These are phyloP conservation scores for Pyrrhosoma nymphula DNA, from an alignment of 2,888 invertebrate species.

Conservation along the genomic window DNA sequence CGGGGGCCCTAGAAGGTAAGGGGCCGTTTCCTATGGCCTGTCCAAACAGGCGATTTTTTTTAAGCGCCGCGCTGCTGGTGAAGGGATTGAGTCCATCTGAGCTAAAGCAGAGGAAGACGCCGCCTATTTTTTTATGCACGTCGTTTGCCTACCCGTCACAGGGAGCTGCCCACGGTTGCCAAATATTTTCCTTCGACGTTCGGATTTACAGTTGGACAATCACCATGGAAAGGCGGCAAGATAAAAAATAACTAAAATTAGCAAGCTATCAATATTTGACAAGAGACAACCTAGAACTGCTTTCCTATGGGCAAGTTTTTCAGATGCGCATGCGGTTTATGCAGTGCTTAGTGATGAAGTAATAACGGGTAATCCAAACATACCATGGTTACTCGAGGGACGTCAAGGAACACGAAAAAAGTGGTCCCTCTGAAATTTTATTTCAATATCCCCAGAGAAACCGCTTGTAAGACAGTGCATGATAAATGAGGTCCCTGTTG, in stretches of 20 bases:
- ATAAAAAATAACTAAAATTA: not conserved
- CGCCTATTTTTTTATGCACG: not conserved
- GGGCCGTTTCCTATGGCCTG: too few relatives aligned
- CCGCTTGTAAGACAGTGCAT: not conserved
- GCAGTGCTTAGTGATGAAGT: not conserved
- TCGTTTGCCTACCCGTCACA: not conserved
- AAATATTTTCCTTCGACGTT: not conserved
- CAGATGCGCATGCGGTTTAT: not conserved
- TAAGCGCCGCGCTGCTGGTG: not conserved
- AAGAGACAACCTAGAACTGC: not conserved
- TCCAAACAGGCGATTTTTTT: too few relatives aligned
- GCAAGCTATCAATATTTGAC: not conserved
- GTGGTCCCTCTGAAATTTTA: not conserved
- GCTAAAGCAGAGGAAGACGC: not conserved
- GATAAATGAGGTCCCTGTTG: not conserved
- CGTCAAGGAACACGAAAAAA: not conserved
- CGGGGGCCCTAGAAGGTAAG: too few relatives aligned
- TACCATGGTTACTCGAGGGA: not conserved
- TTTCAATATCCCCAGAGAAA: not conserved
- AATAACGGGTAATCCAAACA: not conserved
- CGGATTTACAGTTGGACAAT: not conserved
- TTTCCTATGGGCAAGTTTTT: not conserved
- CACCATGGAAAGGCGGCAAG: not conserved
- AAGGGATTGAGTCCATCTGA: not conserved
- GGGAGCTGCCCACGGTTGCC: not conserved